These are phyloP conservation scores for Tipula vernalis DNA, from an alignment of 2,888 invertebrate genomes.

Conservation along the genomic window DNA sequence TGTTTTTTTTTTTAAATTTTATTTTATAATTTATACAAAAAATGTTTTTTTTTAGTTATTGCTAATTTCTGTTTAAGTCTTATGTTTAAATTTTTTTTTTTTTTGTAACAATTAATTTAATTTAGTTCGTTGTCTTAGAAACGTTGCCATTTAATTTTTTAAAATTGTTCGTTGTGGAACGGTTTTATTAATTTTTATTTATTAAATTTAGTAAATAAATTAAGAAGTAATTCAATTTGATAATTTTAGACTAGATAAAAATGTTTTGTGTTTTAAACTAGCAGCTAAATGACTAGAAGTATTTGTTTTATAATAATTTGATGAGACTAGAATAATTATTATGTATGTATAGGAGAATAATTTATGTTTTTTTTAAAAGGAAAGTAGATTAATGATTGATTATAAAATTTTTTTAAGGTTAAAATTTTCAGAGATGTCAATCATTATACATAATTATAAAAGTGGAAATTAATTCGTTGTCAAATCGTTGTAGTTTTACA, in stretches of 20 bases:
- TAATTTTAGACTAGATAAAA: neutral
- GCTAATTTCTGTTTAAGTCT: neutral
- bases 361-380: neutral
- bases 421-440: neutral
- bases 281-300: neutral
- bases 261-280: neutral
- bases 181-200: neutral
- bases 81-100: slow-evolving; percentile 11
- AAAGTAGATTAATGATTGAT: neutral
- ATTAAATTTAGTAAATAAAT: neutral
- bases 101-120: slow-evolving; percentile 11
- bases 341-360: neutral
- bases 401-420: neutral
- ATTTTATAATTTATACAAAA: neutral
- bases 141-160: slow-evolving; percentile 27
- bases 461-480: neutral
- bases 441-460: neutral
- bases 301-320: neutral
- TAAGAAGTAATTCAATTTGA: neutral
- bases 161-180: slow-evolving; percentile 7
- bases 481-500: neutral
- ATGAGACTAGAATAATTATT: neutral
- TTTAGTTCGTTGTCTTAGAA: slow-evolving; percentile 38
- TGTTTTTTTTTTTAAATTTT: slow-evolving; percentile 6
- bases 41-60: neutral